Percentiles rank a stretch among this genome's conserved stretches.
Evolutionary conservation across 2,113 vertebrate species (phyloP).

Genomic region (Pteronura brasiliensis): DNA sequence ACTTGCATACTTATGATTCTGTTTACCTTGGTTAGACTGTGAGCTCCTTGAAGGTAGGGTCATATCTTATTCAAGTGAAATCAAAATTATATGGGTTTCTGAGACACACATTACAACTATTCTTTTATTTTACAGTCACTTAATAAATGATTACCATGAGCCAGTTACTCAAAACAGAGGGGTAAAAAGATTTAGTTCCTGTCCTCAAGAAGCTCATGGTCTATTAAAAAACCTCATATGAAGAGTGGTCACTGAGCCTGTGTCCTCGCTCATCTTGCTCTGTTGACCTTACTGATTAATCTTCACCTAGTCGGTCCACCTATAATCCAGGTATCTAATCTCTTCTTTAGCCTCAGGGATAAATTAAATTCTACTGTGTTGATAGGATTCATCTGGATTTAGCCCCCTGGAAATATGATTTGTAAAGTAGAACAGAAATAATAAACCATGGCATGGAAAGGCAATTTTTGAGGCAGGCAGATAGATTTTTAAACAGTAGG

Average conservation of each 20-base stretch:
- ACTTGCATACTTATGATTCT: neutral
- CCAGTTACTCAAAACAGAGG: neutral
- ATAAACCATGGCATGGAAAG: constrained; percentile 17
- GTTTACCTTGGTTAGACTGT: neutral
- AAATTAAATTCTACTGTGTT: constrained; percentile 48
- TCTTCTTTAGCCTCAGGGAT: neutral
- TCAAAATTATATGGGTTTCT: neutral
- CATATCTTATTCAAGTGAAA: neutral
- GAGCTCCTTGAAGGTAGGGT: neutral
- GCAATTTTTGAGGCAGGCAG: constrained; percentile 31
- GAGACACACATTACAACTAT: neutral
- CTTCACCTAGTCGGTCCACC: neutral
- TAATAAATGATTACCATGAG: neutral
- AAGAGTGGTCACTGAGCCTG: neutral
- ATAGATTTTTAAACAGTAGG: constrained; percentile 31
- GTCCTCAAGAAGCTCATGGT: neutral
- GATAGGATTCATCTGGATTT: constrained; percentile 51
- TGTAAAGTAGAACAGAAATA: constrained; percentile 63
- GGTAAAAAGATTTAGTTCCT: neutral
- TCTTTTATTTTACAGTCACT: neutral
- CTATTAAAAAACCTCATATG: neutral
- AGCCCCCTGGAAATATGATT: constrained; percentile 33
- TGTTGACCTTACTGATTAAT: constrained; percentile 20
- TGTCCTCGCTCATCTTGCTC: neutral
- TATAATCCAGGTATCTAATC: constrained; percentile 38